These are phyloP conservation scores for Tyrannus savana DNA, from an alignment of 2,113 vertebrate species.

Conservation along the genomic window DNA sequence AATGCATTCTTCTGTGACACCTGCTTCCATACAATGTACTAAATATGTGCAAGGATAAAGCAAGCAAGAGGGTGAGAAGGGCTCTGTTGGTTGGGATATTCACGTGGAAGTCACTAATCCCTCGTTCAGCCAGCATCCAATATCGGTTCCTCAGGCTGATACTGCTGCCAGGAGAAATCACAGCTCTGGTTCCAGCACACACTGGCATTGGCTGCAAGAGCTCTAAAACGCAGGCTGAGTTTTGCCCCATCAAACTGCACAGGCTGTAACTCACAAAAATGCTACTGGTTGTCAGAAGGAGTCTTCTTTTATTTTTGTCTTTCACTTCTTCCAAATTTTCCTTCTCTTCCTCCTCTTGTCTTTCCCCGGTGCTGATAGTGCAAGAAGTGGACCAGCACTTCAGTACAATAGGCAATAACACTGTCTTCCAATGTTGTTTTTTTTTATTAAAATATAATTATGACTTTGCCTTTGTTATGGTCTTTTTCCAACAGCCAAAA, in stretches of 20 bases:
- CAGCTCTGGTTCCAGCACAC: not conserved
- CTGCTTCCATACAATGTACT: accelerated
- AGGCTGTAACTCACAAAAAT: not conserved
- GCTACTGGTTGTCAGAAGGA: not conserved
- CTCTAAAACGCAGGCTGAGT: not conserved
- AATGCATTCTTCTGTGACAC: not conserved
- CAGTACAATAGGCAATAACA: not conserved
- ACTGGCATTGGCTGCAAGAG: accelerated
- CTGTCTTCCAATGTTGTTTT: not conserved
- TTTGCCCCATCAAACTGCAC: not conserved
- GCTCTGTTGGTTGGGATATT: not conserved
- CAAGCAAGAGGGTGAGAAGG: not conserved
- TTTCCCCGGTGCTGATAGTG: not conserved
- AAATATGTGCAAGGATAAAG: not conserved
- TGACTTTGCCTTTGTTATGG: not conserved
- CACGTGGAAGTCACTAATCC: not conserved
- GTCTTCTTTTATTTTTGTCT: not conserved
- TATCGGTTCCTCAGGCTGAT: not conserved
- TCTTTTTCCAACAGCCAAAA: not conserved
- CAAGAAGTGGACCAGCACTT: not conserved
- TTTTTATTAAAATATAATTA: not conserved
- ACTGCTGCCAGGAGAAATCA: not conserved
- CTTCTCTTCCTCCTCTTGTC: not conserved
- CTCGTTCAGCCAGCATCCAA: accelerated
- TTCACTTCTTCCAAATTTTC: not conserved